phyloP scores from a whole-genome alignment of 2,797 vertebrate genomes.

The Zonotrichia albicollis region DNA sequence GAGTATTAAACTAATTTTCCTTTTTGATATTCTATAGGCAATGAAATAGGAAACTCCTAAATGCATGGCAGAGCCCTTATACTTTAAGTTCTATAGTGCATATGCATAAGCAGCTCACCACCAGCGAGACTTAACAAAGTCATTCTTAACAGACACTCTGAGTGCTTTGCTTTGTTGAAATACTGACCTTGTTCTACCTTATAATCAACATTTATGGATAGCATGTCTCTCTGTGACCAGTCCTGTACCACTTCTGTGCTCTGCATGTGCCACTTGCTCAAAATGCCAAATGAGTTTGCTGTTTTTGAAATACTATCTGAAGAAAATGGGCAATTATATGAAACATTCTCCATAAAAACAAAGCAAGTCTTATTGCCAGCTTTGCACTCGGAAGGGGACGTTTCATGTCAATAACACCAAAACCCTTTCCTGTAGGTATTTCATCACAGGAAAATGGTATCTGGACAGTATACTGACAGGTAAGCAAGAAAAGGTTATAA shows the following conservation, averaged over 20 bases:
- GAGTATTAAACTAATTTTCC: slow-evolving; percentile 31
- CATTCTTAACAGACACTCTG: not conserved
- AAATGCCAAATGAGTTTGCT: slow-evolving; percentile 15
- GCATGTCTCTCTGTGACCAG: not conserved
- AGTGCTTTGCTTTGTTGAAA: not conserved
- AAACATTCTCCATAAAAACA: slow-evolving; percentile 44
- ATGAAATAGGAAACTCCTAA: slow-evolving; percentile 38
- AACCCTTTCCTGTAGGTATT: slow-evolving; percentile 34
- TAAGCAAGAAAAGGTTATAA: not conserved
- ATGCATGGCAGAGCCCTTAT: not conserved
- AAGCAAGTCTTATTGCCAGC: slow-evolving; percentile 46
- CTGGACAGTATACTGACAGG: not conserved
- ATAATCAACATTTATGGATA: slow-evolving; percentile 21
- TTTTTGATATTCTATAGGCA: slow-evolving; percentile 8
- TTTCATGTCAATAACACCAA: slow-evolving; percentile 60
- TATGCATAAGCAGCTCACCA: slow-evolving; percentile 4
- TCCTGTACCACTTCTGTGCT: not conserved
- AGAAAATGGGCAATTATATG: slow-evolving; percentile 57
- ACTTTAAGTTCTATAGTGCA: not conserved
- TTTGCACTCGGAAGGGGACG: slow-evolving; percentile 40
- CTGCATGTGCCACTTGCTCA: not conserved
- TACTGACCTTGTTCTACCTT: not conserved
- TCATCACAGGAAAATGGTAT: not conserved
- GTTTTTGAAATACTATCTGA: slow-evolving; percentile 55
- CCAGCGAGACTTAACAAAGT: not conserved